phyloP scores from a whole-genome alignment of 2,113 vertebrate species.

The Oostethus manadensis region DNA sequence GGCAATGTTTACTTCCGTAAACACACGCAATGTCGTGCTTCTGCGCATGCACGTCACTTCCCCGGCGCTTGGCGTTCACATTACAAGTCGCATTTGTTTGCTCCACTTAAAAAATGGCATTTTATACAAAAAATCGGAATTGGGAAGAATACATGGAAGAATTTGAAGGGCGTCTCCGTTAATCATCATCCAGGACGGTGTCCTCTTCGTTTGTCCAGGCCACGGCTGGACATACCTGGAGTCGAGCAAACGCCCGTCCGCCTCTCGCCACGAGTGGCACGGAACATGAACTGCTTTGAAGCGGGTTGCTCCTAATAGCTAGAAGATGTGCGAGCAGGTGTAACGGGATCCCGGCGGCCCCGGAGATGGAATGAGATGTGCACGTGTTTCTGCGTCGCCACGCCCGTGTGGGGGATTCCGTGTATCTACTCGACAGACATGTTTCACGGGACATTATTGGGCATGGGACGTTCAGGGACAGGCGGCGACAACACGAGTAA shows the following conservation, averaged over 20 bases:
- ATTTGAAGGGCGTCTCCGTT: conserved; percentile 15
- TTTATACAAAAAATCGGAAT: too few relatives aligned
- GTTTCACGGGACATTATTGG: conserved; percentile 84
- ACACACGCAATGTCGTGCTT: too few relatives aligned
- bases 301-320: conserved; percentile 93
- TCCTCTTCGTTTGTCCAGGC: conserved; percentile 39
- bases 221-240: conserved; percentile 33
- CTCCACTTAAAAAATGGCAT: too few relatives aligned
- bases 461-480: conserved; percentile 81
- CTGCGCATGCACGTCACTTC: too few relatives aligned
- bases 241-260: conserved; percentile 62
- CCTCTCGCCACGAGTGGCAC: conserved; percentile 76
- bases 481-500: conserved; percentile 81
- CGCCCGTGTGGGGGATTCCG: conserved; percentile 10
- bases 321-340: conserved; percentile 92
- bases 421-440: conserved; percentile 84
- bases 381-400: conserved; percentile 57
- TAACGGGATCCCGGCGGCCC: conserved; percentile 83
- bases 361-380: conserved; percentile 65
- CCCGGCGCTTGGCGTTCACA: too few relatives aligned
- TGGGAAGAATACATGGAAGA: too few relatives aligned
- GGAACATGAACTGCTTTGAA: conserved; percentile 85
- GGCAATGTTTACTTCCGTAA: too few relatives aligned
- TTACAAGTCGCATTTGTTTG: too few relatives aligned
- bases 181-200: conserved; percentile 18